A percentile compares a stretch with the other conserved stretches of the same genome.
Evolutionary conservation across 92 coral and sea anemone genomes (phyloP).

Genomic region (Epizoanthus fatuus): DNA sequence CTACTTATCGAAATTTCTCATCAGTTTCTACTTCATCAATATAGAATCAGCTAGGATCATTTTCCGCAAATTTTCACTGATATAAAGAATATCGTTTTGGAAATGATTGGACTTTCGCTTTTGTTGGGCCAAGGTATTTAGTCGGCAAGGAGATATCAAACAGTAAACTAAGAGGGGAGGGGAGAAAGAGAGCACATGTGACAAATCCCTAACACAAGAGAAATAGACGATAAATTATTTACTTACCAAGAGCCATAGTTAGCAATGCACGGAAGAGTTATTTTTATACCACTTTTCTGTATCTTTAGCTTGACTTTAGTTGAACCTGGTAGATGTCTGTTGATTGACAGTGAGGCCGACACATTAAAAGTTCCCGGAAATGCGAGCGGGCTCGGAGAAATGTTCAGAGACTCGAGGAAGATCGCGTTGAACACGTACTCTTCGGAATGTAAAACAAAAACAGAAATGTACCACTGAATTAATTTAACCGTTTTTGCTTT

Average conservation of each 20-base stretch:
- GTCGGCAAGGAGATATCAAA: too few relatives aligned
- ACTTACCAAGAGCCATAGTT: constrained; percentile 54
- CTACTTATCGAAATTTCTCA: too few relatives aligned
- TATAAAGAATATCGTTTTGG: too few relatives aligned
- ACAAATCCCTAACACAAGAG: too few relatives aligned
- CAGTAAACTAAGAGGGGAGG: too few relatives aligned
- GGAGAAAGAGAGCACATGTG: too few relatives aligned
- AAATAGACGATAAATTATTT: too few relatives aligned
- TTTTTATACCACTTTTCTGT: constrained; percentile 52
- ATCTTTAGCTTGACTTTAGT: constrained; percentile 61
- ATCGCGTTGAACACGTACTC: constrained; percentile 33
- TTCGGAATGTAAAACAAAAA: not conserved
- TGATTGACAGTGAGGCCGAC: constrained; percentile 50
- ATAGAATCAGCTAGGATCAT: too few relatives aligned
- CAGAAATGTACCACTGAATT: not conserved
- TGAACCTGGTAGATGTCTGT: constrained; percentile 43
- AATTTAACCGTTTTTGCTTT: not conserved
- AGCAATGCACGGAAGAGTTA: constrained; percentile 45
- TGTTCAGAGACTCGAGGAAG: constrained; percentile 36
- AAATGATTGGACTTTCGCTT: too few relatives aligned
- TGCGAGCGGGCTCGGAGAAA: constrained; percentile 48
- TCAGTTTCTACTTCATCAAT: too few relatives aligned
- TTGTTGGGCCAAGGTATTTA: too few relatives aligned
- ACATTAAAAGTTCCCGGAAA: constrained; percentile 60
- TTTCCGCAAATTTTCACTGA: too few relatives aligned